Evolutionary conservation across 2,888 invertebrate species (phyloP), one percentile per base, ranked within the genome.

Genomic region (Petrophora chlorosata): DNA sequence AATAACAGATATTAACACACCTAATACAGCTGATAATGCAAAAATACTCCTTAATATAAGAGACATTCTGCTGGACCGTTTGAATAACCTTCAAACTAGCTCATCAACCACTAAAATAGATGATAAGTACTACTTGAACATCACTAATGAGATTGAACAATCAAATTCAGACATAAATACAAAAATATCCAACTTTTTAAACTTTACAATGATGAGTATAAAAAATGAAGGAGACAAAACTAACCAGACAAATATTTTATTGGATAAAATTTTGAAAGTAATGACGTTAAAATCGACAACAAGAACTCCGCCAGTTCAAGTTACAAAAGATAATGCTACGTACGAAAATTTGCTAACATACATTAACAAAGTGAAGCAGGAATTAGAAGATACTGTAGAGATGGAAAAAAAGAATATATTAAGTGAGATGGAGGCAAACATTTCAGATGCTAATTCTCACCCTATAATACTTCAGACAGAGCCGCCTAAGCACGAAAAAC

Each of bases 391-490:
- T n/a, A 38, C 60, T 2, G 57, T 72, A 44, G 38, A 56, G 0
- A 43, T 50, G 28, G 66, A 73, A 36, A 74, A 67, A 40, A 58
- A 61, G 38, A 67, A 51, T n/a, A 49, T 73, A 13, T 41, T 70
- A 3, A 53, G 58, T 38, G 72, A 73, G 25, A 33, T 73, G 1
- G 64, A 65, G 15, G 42, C 15, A n/a, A 72, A 65, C 50, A 53
- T 70, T 3, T 52, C 55, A 5, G 19, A 49, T 14, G 15, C 50
- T 8, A 56, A 52, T 12, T 28, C 56, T 34, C 48, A 26, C 8
- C 42, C 3, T n/a, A 43, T 0, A 12, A 48, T 15, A 25, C 22
- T 12, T 23, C 5, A 42, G 0, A 44, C 38, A 12, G 56, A 46
- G 1, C 9, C 8, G 3, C 55, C 60, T 10, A 53, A 41, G 9